A percentile compares a stretch with the other conserved stretches of the same genome.
Conservation (phyloP, 2,113 vertebrate species). For the Petroica traversi region DNA sequence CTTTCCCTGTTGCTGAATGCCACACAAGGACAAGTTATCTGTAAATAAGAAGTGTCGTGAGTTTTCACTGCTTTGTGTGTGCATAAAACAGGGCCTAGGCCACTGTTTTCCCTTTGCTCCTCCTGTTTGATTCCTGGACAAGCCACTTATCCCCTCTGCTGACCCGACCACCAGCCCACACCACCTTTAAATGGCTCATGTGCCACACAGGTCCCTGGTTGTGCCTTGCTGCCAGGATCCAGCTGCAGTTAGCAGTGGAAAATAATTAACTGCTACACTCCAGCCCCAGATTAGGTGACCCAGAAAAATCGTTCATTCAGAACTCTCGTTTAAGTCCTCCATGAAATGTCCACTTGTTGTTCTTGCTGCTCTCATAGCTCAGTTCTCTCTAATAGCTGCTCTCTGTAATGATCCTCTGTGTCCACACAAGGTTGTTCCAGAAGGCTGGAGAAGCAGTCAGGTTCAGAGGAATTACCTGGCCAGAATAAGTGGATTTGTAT, state of each 20-base stretch:
- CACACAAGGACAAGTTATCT: background rate
- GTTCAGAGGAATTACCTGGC: background rate
- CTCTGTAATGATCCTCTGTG: background rate
- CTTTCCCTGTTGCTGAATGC: background rate
- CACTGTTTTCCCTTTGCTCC: background rate
- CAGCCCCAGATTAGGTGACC: background rate
- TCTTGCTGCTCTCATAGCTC: background rate
- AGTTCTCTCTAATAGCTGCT: background rate
- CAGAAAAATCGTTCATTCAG: background rate
- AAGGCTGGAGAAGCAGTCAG: background rate
- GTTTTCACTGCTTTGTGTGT: background rate
- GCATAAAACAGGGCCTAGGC: background rate
- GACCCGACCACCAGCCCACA: accelerated
- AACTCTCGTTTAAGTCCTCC: background rate
- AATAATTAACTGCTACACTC: background rate
- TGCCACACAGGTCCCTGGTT: background rate
- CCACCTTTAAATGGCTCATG: accelerated
- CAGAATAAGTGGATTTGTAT: background rate
- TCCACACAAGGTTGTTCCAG: background rate
- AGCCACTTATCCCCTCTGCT: background rate
- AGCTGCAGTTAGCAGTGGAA: background rate
- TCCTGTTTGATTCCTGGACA: background rate
- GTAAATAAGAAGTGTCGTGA: background rate
- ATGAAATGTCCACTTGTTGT: background rate
- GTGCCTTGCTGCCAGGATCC: background rate